Conservation (phyloP, 1,140 invertebrate species). For the Drosophila ficusphila region DNA sequence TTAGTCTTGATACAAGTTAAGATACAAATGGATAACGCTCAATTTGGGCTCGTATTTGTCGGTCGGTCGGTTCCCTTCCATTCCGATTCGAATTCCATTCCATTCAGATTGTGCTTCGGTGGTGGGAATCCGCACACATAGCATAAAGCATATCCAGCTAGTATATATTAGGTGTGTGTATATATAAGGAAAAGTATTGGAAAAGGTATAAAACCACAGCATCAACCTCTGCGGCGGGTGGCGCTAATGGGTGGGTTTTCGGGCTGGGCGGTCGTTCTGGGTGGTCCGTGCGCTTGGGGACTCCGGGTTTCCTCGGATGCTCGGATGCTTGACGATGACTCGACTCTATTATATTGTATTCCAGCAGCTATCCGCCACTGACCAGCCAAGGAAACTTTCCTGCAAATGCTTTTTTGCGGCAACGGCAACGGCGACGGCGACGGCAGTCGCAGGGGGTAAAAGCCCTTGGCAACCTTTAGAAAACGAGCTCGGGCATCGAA, state of each 20-base stretch:
- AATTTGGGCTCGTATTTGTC: constrained; percentile 42
- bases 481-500: constrained; percentile 71
- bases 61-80: constrained; percentile 35
- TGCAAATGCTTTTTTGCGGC: constrained; percentile 51
- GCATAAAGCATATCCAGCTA: constrained; percentile 24
- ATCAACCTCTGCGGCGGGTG: constrained; percentile 32
- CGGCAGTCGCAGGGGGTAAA: constrained; percentile 18
- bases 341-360: constrained; percentile 77
- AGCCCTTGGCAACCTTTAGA: constrained; percentile 78
- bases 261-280: background rate
- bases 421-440: background rate
- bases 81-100: constrained; percentile 29
- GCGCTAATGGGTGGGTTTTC: constrained; percentile 14
- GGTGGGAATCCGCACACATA: constrained; percentile 57
- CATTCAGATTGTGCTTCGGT: constrained; percentile 46
- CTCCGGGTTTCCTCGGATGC: constrained; percentile 35
- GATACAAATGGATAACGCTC: constrained; percentile 68
- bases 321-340: constrained; percentile 61
- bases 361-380: constrained; percentile 70
- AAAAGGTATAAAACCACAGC: constrained; percentile 75
- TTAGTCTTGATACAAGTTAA: constrained; percentile 70
- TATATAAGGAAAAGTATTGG: constrained; percentile 59
- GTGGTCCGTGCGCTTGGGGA: constrained; percentile 31
- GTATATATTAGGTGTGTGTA: constrained; percentile 30
- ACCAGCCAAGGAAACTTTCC: constrained; percentile 63